A percentile compares a stretch with the other conserved stretches of the same genome.
Evolutionary conservation across 2,888 invertebrate species (phyloP).

Genomic region (Ethmia dodecea): DNA sequence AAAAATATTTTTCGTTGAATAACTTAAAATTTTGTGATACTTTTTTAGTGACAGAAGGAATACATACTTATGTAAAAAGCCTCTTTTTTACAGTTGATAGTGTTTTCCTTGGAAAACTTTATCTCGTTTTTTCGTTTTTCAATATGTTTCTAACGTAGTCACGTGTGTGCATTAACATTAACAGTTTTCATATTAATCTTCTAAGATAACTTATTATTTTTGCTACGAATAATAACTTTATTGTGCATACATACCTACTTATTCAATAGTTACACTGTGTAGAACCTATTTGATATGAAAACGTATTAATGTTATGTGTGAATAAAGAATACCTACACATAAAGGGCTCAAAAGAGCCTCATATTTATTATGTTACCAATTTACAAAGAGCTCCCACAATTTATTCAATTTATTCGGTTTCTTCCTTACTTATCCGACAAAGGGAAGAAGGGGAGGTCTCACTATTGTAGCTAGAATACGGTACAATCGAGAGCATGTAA

Average conservation of each 20-base stretch:
- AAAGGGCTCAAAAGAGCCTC: conserved; percentile 42
- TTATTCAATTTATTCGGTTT: conserved; percentile 23
- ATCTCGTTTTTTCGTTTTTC: no score
- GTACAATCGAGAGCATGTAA: conserved; percentile 41
- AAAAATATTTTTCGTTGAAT: background rate
- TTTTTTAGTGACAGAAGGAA: no score
- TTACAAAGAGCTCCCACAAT: conserved; percentile 34
- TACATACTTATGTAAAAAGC: no score
- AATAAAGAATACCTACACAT: conserved; percentile 58
- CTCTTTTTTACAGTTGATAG: no score
- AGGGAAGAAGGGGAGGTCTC: conserved; percentile 27
- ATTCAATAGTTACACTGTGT: no score
- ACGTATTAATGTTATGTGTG: conserved; percentile 47
- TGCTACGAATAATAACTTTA: no score
- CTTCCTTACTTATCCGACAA: conserved; percentile 19
- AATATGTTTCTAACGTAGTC: no score
- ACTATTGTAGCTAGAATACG: conserved; percentile 28
- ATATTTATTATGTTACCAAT: conserved; percentile 39
- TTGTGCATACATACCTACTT: no score
- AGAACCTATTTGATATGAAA: conserved; percentile 30
- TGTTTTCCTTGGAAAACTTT: no score
- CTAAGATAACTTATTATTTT: no score
- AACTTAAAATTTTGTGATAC: background rate
- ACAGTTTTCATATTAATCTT: no score
- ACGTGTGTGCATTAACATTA: no score